These are phyloP conservation scores for Misgurnus anguillicaudatus DNA, from an alignment of 2,113 vertebrate genomes.

Conservation along the genomic window DNA sequence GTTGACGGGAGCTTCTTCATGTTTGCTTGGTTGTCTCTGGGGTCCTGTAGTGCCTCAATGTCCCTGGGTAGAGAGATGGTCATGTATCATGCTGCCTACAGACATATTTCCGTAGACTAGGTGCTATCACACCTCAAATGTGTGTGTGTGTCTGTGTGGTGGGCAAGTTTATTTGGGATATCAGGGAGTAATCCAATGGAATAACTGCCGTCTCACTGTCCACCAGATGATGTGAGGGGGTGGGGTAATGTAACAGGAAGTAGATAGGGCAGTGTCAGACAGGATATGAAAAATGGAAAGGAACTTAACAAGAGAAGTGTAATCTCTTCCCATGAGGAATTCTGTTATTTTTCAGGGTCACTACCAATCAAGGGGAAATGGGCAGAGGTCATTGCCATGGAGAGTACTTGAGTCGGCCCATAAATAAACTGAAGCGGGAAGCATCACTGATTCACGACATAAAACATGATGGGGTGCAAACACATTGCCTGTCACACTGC, in stretches of 20 bases:
- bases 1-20: conserved; percentile 24
- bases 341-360: conserved; percentile 53
- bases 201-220: conserved; percentile 46
- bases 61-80: conserved; percentile 23
- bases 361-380: conserved; percentile 57
- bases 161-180: conserved; percentile 21
- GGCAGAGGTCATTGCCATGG: conserved; percentile 49
- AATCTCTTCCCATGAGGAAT: conserved; percentile 48
- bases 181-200: conserved; percentile 32
- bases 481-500: not conserved
- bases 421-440: conserved; percentile 55
- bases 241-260: not conserved
- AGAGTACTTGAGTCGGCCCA: conserved; percentile 43
- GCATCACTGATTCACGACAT: conserved; percentile 17
- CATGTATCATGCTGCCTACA: conserved; percentile 38
- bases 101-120: conserved; percentile 19
- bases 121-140: conserved; percentile 29
- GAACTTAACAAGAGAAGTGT: conserved; percentile 31
- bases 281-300: conserved; percentile 11
- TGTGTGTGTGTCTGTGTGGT: conserved; percentile 13
- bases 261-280: conserved; percentile 5
- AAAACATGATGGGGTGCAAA: conserved; percentile 43
- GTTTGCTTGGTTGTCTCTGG: conserved; percentile 24
- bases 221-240: conserved; percentile 2
- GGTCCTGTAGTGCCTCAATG: conserved; percentile 36